Evolutionary conservation across 2,797 vertebrate species (phyloP).

Genomic region (Acrocephalus scirpaceus): DNA sequence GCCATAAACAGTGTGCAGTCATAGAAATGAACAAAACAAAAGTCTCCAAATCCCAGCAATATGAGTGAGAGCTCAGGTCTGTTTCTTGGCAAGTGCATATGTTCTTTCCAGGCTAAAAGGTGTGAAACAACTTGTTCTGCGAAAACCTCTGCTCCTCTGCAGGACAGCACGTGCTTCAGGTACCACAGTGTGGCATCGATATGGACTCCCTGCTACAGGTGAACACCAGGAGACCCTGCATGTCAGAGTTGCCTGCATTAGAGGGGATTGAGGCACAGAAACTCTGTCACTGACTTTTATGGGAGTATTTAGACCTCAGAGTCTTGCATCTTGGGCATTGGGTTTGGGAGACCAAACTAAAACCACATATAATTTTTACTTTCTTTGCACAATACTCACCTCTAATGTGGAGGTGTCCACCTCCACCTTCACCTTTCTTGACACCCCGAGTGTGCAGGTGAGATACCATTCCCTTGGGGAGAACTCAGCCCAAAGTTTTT

Average conservation of each 20-base stretch:
- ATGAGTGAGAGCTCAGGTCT: neutral
- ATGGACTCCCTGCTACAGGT: neutral
- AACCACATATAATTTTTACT: neutral
- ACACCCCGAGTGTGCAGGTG: neutral
- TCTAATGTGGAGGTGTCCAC: neutral
- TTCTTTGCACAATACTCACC: neutral
- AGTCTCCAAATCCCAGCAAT: constrained; percentile 58
- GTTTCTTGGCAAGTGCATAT: neutral
- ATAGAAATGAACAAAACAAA: constrained; percentile 64
- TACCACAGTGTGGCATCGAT: fast-evolving
- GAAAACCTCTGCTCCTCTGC: neutral
- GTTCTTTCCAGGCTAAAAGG: neutral
- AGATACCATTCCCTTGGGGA: neutral
- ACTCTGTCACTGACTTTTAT: neutral
- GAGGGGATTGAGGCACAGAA: neutral
- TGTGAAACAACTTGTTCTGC: neutral
- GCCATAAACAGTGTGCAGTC: constrained; percentile 54
- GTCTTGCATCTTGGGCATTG: neutral
- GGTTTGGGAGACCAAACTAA: neutral
- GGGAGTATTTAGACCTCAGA: neutral
- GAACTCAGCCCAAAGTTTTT: neutral
- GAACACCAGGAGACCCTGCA: neutral
- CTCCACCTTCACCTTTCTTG: neutral
- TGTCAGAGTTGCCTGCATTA: neutral
- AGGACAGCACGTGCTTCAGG: neutral